Base-by-base conservation (phyloP, 2,797 vertebrate species). In the Sciurus carolinensis region DNA sequence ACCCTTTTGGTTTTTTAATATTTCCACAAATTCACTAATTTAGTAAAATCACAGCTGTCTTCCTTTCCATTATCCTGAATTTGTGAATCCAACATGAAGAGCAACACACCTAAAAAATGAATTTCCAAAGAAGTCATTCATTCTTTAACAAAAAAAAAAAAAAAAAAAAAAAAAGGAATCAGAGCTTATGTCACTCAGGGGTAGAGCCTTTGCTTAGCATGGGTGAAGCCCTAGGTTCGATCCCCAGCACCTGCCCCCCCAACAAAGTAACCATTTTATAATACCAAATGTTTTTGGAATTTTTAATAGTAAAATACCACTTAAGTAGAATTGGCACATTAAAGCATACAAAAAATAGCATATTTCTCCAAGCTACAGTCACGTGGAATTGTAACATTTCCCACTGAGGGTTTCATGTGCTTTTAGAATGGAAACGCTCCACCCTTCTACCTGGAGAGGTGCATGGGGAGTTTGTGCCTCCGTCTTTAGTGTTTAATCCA, bases 1-100 rank as follows among this genome's bases (percentile, higher is more conserved):
- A 67, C 36, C n/a, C 1, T 82, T 88, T 87, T 82, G 75, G 94
- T 97, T 90, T 96, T 76, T 12, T 59, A 87, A 50, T 94, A 95
- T 87, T 83, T 85, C 90, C 88, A 76, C 77, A 75, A 73, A 87
- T 89, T 75, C 44, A 66, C 36, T 83, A 3, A 13, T 82, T 71
- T n/a, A 87, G 0, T 2, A 82, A 73, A 77, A 96, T 2, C 54
- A 1, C 11, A 82, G 62, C 4, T 50, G 13, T 59, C 26, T 85
- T 89, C 5, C 39, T 95, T 24, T 39, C 75, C 12, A 12, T 91
- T 6, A 64, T 66, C 47, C 9, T 66, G 15, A 90, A 91, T 91
- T 73, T 87, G 91, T 82, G 86, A 79, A 0, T 75, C 44, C 89
- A 28, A 87, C 97, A 97, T 54, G 75, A 96, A 26, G 5, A 94